These are phyloP conservation scores for Laterallus jamaicensis DNA, from an alignment of 2,113 vertebrate genomes.

Conservation along the genomic window DNA sequence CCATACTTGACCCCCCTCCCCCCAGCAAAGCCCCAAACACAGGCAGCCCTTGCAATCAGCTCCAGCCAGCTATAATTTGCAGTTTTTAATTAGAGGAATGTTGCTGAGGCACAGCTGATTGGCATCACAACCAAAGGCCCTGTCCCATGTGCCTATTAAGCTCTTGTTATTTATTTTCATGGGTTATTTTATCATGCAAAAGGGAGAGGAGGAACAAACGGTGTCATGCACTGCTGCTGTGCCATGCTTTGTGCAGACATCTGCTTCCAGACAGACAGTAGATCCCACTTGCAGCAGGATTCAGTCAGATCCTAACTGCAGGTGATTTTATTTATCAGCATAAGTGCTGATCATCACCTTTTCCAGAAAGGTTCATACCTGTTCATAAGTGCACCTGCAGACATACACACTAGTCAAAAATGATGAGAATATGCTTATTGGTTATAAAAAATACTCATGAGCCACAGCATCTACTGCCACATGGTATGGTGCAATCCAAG, in stretches of 20 bases:
- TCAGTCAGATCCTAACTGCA: not conserved
- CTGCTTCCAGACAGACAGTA: not conserved
- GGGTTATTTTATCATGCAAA: not conserved
- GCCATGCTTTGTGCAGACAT: not conserved
- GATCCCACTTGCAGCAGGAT: not conserved
- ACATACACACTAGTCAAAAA: not conserved
- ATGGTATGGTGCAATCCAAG: not conserved
- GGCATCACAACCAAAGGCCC: not conserved
- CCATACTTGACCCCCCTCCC: not conserved
- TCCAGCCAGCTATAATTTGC: not conserved
- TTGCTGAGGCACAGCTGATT: not conserved
- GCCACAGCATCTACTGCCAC: not conserved
- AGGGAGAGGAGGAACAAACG: not conserved
- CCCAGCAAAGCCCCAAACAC: not conserved
- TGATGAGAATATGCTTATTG: fast-evolving
- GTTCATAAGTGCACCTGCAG: not conserved
- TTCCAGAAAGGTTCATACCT: not conserved
- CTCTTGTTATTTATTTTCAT: not conserved
- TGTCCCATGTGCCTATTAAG: not conserved
- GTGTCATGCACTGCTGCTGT: not conserved
- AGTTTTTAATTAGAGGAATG: not conserved
- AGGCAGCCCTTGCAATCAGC: not conserved
- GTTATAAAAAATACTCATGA: not conserved
- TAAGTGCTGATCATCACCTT: not conserved
- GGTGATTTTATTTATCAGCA: not conserved